Evolutionary conservation across 1,140 invertebrate genomes (phyloP), one percentile per base, ranked within the genome.

Genomic region (Spodoptera frugiperda): DNA sequence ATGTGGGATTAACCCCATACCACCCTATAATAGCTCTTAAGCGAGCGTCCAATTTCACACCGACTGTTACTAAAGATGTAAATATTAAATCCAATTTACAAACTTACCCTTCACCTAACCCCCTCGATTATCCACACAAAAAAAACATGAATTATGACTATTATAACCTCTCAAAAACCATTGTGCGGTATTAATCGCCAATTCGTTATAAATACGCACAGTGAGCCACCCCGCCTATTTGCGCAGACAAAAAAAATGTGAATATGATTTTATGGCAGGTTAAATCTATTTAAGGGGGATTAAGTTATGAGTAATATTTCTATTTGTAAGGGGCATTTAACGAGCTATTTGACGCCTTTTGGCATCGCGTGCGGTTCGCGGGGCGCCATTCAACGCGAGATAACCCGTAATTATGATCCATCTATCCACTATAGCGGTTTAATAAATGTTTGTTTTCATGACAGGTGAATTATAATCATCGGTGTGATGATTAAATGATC

Each of bases 11-110:
- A 92, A 89, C 89, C 89, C 87, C 84, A 90, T 87, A 82, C 85
- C 68, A 77, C 48, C 55, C 78, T 68, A 76, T 79, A 83, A 85
- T 83, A 87, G 85, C 90, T 85, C 91, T 92, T 89, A 87, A 90
- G 74, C 83, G 88, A 81, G 88, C 90, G 87, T 91, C 82, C 90
- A 91, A 93, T 93, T 93, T 92, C 90, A 92, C 92, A 93, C 90
- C 84, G 86, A 92, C 86, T 89, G 89, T 90, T 91, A 77, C 87
- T 78, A 89, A 89, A 89, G 90, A 90, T 83, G 86, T 88, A 93
- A 93, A 93, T 93, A 93, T 93, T 93, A 93, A 93, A 93, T 93
- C 92, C 92, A 93, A 93, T 93, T 93, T 88, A 87, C 81, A 77
- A 88, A 85, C 86, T 84, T 87, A 89, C 87, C 89, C 89, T 87